Percentiles rank a stretch among this genome's conserved stretches.
phyloP scores from a whole-genome alignment of 2,797 vertebrate species.

The Dromococcyx pavoninus region DNA sequence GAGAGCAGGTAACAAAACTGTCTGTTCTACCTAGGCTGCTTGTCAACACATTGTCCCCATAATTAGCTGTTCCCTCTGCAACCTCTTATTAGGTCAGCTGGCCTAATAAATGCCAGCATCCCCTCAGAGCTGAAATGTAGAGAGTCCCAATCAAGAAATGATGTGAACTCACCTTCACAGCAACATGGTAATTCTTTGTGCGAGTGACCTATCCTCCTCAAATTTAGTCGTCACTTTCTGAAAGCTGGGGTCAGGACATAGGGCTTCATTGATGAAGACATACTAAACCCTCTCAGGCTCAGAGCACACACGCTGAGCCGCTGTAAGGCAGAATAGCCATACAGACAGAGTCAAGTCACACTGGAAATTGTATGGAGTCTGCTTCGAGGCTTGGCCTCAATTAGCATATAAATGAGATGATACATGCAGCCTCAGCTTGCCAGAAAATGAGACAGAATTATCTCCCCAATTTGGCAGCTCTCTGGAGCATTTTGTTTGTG shows the following conservation, averaged over 20 bases:
- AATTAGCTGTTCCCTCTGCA: background rate
- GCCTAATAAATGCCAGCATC: background rate
- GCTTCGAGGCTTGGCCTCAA: constrained; percentile 47
- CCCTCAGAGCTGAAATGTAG: background rate
- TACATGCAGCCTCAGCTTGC: background rate
- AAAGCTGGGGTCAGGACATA: background rate
- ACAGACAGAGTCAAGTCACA: background rate
- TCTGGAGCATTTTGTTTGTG: constrained; percentile 21
- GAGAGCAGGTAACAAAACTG: background rate
- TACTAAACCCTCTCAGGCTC: background rate
- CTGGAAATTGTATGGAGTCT: background rate
- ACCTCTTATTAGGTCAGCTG: background rate
- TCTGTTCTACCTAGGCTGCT: background rate
- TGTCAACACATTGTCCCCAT: accelerated
- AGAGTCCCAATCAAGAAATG: background rate
- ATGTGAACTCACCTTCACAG: background rate
- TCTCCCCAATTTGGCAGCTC: constrained; percentile 39
- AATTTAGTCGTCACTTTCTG: accelerated
- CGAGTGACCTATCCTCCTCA: accelerated
- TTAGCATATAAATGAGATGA: constrained; percentile 62
- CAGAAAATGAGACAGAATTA: constrained; percentile 28
- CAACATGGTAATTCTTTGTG: accelerated
- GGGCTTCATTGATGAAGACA: background rate
- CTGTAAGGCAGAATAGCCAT: constrained; percentile 17
- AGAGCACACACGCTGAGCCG: background rate